Conservation (phyloP, 2,113 vertebrate genomes). For the Fregetta grallaria region DNA sequence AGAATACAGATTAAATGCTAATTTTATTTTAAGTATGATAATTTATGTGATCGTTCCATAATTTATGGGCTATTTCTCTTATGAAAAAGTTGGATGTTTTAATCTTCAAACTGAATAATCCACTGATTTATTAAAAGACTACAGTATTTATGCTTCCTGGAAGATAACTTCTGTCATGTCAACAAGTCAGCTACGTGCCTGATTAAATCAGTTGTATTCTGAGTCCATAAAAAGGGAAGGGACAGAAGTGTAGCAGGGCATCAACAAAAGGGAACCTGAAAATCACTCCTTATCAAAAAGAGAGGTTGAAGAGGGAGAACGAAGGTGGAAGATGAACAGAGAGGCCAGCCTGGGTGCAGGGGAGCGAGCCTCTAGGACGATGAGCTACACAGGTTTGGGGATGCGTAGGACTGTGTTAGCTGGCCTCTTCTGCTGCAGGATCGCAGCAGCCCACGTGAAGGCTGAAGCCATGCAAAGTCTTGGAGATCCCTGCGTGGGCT, state of each 20-base stretch:
- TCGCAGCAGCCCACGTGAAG: rapidly evolving
- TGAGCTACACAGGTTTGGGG: rapidly evolving
- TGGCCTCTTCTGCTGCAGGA: neutral
- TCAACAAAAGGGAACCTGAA: neutral
- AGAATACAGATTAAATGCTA: neutral
- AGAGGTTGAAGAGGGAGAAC: neutral
- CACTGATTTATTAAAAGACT: neutral
- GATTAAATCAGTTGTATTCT: neutral
- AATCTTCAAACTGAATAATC: neutral
- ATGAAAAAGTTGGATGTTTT: neutral
- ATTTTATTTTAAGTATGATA: neutral
- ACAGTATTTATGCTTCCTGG: neutral
- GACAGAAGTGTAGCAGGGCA: too few relatives aligned
- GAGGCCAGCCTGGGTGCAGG: neutral
- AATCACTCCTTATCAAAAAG: neutral
- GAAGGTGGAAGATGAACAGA: neutral
- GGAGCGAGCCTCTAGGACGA: rapidly evolving
- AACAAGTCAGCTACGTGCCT: neutral
- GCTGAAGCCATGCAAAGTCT: neutral
- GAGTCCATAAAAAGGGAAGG: too few relatives aligned
- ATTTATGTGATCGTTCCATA: neutral
- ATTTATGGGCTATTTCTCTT: neutral
- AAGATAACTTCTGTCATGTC: neutral
- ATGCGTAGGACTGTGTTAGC: rapidly evolving
- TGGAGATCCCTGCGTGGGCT: neutral